A percentile compares a stretch with the other conserved stretches of the same genome.
Evolutionary conservation across 23 tunicate species (phyloP).

Genomic region (Ascidia mentula): DNA sequence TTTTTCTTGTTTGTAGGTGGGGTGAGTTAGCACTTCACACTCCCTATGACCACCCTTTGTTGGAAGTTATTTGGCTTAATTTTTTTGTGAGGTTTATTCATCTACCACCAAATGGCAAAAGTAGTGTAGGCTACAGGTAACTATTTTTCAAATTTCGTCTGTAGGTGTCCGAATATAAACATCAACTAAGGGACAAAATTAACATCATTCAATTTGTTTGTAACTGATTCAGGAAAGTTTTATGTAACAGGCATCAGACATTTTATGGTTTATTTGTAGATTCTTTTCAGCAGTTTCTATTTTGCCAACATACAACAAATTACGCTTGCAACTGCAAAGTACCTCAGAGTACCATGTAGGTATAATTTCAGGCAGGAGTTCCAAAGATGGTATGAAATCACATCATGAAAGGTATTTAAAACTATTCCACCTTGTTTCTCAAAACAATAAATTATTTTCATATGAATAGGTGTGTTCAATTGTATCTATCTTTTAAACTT

Average conservation of each 20-base stretch:
- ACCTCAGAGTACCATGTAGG: slow-evolving; percentile 52
- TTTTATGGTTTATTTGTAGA: slow-evolving; percentile 7
- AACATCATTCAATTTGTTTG: too few relatives aligned
- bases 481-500: slow-evolving; percentile 59
- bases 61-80: slow-evolving; percentile 58
- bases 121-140: slow-evolving; percentile 68
- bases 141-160: too few relatives aligned
- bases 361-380: slow-evolving; percentile 12
- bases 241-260: too few relatives aligned
- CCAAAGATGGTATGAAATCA: neutral
- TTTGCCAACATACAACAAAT: slow-evolving; percentile 51
- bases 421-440: neutral
- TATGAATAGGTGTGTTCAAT: slow-evolving; percentile 32
- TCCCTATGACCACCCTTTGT: slow-evolving; percentile 57
- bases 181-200: too few relatives aligned
- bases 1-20: slow-evolving; percentile 41
- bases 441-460: neutral
- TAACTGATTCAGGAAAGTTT: too few relatives aligned
- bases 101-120: slow-evolving; percentile 43
- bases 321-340: slow-evolving; percentile 32
- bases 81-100: slow-evolving; percentile 68
- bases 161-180: too few relatives aligned
- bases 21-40: slow-evolving; percentile 54
- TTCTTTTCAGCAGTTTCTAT: slow-evolving; percentile 54
- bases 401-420: slow-evolving; percentile 6